Percentiles rank a stretch among this genome's conserved stretches.
Evolutionary conservation across 1,140 invertebrate genomes (phyloP).

Genomic region (Radopholus similis): DNA sequence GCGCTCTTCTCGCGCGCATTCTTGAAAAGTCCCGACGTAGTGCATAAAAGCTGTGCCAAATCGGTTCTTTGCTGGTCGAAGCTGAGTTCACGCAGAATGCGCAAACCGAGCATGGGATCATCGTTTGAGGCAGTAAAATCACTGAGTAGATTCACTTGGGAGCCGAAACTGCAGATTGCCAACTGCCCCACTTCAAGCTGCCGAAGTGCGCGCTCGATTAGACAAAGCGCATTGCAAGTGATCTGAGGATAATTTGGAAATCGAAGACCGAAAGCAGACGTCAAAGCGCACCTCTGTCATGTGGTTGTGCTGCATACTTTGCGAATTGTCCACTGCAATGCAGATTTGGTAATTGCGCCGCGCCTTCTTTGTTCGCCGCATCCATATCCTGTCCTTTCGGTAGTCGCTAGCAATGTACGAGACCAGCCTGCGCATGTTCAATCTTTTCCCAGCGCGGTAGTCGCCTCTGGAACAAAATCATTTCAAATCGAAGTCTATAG

Average conservation of each 20-base stretch:
- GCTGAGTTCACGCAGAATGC: slow-evolving; percentile 61
- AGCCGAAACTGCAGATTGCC: slow-evolving; percentile 85
- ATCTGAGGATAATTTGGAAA: slow-evolving; percentile 64
- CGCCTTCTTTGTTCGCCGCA: slow-evolving; percentile 86
- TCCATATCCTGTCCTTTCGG: slow-evolving; percentile 97
- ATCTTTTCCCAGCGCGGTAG: slow-evolving; percentile 88
- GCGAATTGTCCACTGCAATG: slow-evolving; percentile 93
- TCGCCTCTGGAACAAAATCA: slow-evolving; percentile 70
- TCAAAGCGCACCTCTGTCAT: slow-evolving; percentile 69
- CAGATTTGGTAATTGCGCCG: slow-evolving; percentile 94
- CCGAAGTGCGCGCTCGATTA: slow-evolving; percentile 84
- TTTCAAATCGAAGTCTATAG: not conserved
- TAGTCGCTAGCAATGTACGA: slow-evolving; percentile 98
- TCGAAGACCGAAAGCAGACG: not conserved
- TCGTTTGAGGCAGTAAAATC: slow-evolving; percentile 61
- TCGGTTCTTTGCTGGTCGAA: slow-evolving; percentile 65
- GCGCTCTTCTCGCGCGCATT: slow-evolving; percentile 36
- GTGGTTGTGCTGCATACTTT: slow-evolving; percentile 80
- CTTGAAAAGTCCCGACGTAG: slow-evolving; percentile 65
- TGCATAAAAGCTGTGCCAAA: slow-evolving; percentile 75
- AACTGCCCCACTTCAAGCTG: slow-evolving; percentile 88
- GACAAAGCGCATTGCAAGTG: slow-evolving; percentile 85
- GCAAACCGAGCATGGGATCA: slow-evolving; percentile 52
- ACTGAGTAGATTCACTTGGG: slow-evolving; percentile 76
- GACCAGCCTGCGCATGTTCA: slow-evolving; percentile 96